phyloP scores from a whole-genome alignment of 1,140 invertebrate genomes.

The Drosophila novamexicana region DNA sequence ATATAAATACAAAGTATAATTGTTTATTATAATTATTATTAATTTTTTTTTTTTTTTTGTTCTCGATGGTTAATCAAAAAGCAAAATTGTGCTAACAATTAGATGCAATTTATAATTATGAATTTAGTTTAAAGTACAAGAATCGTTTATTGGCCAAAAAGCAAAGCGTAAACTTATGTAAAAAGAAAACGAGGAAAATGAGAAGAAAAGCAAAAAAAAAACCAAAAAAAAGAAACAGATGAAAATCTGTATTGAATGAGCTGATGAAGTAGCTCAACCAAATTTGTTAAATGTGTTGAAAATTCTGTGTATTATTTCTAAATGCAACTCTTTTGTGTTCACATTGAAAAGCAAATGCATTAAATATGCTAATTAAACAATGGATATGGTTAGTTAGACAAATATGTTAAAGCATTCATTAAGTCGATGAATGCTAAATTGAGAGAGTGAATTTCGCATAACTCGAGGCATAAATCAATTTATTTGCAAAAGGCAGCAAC shows the following conservation, averaged over 20 bases:
- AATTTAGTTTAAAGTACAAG: slow-evolving; percentile 81
- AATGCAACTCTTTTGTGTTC: slow-evolving; percentile 67
- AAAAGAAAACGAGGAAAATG: not conserved
- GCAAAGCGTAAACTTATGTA: slow-evolving; percentile 18
- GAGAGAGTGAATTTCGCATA: slow-evolving; percentile 58
- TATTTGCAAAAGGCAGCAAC: slow-evolving; percentile 57
- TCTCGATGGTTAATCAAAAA: slow-evolving; percentile 32
- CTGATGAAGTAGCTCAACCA: slow-evolving; percentile 37
- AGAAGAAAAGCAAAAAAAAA: slow-evolving; percentile 17
- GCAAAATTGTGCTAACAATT: slow-evolving; percentile 77
- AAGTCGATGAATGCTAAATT: slow-evolving; percentile 33
- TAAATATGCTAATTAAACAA: slow-evolving; percentile 61
- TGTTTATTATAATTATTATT: not conserved
- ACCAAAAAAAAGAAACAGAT: slow-evolving; percentile 36
- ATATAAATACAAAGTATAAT: slow-evolving; percentile 3
- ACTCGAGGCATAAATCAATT: slow-evolving; percentile 77
- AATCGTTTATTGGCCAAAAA: slow-evolving; percentile 77
- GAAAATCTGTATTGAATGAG: slow-evolving; percentile 40
- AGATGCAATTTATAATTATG: slow-evolving; percentile 67
- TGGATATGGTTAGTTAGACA: slow-evolving; percentile 78
- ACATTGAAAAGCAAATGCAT: slow-evolving; percentile 62
- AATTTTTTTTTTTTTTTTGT: slow-evolving; percentile 24
- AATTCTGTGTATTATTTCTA: slow-evolving; percentile 58
- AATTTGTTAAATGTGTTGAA: slow-evolving; percentile 77
- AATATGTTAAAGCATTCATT: slow-evolving; percentile 77